These are phyloP conservation scores for Prorops nasuta DNA, from an alignment of 1,140 invertebrate genomes.

Conservation along the genomic window DNA sequence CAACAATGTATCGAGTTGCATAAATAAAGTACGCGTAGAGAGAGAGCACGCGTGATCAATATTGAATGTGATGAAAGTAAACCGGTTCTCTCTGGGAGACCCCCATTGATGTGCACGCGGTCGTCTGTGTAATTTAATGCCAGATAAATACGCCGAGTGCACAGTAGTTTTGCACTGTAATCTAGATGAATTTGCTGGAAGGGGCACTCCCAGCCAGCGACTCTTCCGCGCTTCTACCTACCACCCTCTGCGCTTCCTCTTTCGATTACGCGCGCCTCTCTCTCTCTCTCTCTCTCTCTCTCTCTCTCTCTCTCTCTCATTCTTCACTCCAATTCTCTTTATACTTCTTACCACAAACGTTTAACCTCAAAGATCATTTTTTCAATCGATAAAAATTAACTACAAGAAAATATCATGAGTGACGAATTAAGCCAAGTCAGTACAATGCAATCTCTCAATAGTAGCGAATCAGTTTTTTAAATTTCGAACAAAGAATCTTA, in stretches of 20 bases:
- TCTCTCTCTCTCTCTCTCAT: not conserved
- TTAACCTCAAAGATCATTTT: no score
- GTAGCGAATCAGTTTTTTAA: no score
- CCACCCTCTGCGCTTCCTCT: not conserved
- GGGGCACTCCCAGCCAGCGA: constrained; percentile 10
- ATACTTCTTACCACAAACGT: no score
- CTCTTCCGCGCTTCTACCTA: not conserved
- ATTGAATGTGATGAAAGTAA: constrained; percentile 55
- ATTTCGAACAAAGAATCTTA: no score
- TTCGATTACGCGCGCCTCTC: not conserved
- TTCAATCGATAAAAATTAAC: no score
- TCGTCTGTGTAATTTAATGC: constrained; percentile 53
- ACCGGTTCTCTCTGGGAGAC: constrained; percentile 31
- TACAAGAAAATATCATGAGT: no score
- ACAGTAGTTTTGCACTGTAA: constrained; percentile 50
- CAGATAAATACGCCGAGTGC: constrained; percentile 43
- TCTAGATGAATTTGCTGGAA: constrained; percentile 49
- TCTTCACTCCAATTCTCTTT: not conserved
- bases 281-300: constrained; percentile 1
- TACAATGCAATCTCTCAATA: no score
- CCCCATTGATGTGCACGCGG: constrained; percentile 31
- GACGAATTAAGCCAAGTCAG: no score
- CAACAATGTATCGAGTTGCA: constrained; percentile 39
- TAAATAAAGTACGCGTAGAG: constrained; percentile 44
- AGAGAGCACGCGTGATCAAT: constrained; percentile 53